These are phyloP conservation scores for Ictalurus punctatus DNA, from an alignment of 2,113 vertebrate species.

Conservation along the genomic window DNA sequence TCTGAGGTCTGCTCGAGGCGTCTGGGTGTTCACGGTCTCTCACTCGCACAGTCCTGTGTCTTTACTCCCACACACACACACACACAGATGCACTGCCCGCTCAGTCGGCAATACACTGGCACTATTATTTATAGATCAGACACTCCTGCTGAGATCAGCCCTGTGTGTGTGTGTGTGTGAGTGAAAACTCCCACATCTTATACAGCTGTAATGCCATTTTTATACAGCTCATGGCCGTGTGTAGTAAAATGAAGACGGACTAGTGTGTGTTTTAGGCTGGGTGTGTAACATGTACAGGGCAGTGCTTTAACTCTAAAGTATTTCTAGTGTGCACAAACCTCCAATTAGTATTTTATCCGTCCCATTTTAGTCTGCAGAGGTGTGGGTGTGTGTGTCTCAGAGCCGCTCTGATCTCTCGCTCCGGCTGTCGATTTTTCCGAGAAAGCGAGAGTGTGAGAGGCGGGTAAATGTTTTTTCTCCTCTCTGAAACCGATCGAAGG, in stretches of 20 bases:
- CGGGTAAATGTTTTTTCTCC: slow-evolving; percentile 25
- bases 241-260: neutral
- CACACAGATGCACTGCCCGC: neutral
- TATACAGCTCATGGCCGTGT: neutral
- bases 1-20: neutral
- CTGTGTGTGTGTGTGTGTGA: neutral
- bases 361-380: neutral
- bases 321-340: neutral
- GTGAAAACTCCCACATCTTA: neutral
- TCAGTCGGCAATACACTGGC: neutral
- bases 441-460: neutral
- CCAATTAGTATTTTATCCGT: neutral
- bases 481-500: slow-evolving; percentile 44
- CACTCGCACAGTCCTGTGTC: neutral
- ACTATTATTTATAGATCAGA: slow-evolving; percentile 47
- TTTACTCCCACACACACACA: neutral
- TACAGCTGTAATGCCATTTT: neutral
- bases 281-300: neutral
- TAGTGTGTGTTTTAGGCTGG: neutral
- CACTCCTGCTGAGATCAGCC: slow-evolving; percentile 5
- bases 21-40: neutral
- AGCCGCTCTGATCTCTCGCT: slow-evolving; percentile 24
- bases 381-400: slow-evolving; percentile 46
- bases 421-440: slow-evolving; percentile 53
- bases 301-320: neutral